Conservation (phyloP, 2,888 invertebrate species). For the Acleris emargana region DNA sequence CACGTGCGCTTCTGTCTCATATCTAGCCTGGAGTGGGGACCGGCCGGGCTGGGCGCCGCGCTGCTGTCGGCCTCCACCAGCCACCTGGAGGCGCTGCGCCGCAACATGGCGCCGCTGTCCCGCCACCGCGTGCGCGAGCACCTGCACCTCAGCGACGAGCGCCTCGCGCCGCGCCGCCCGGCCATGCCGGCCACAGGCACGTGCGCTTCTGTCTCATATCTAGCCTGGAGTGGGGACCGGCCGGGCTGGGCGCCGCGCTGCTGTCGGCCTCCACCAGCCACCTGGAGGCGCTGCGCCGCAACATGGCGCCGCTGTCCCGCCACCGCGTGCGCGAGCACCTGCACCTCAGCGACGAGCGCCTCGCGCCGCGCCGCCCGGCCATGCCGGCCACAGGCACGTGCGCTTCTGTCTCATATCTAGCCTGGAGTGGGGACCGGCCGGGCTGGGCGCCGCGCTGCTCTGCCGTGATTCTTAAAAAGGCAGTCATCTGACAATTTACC, state of each 20-base stretch:
- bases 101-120: constrained; percentile 6
- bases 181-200: not conserved
- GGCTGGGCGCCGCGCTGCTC: too few species aligned
- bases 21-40: too few species aligned
- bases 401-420: too few species aligned
- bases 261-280: constrained; percentile 30
- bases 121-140: constrained; percentile 37
- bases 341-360: constrained; percentile 56
- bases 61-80: constrained; percentile 27
- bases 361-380: constrained; percentile 11
- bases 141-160: constrained; percentile 61
- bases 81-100: constrained; percentile 23
- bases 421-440: too few species aligned
- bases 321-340: constrained; percentile 47
- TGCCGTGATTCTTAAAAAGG: too few species aligned
- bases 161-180: constrained; percentile 7
- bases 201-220: too few species aligned
- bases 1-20: too few species aligned
- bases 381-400: not conserved
- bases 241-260: constrained; percentile 9
- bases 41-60: constrained; percentile 10
- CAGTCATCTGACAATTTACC: too few species aligned
- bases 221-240: too few species aligned
- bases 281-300: constrained; percentile 18
- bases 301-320: constrained; percentile 5